Percentiles rank a stretch among this genome's conserved stretches.
Evolutionary conservation across 1,140 invertebrate species (phyloP).

Genomic region (Drosophila melanogaster): DNA sequence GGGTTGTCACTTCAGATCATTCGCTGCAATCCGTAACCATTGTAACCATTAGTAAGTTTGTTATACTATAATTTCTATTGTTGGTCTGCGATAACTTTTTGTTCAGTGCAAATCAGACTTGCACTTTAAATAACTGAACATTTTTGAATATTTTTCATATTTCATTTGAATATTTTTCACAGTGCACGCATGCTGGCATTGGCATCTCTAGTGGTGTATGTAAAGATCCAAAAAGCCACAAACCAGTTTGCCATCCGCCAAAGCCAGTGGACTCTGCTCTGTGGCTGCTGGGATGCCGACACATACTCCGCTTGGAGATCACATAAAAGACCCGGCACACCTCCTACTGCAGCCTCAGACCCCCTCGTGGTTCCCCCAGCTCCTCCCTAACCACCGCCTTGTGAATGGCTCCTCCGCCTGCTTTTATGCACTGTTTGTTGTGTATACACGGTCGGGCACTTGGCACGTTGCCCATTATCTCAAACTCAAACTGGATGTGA

Average conservation of each 20-base stretch:
- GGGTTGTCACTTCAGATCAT: neutral
- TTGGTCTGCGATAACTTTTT: too few relatives aligned
- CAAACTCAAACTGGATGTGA: slow-evolving; percentile 7
- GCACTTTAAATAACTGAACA: too few relatives aligned
- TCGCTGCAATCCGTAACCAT: too few relatives aligned
- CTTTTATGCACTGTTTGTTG: slow-evolving; percentile 79
- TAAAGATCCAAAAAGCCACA: slow-evolving; percentile 54
- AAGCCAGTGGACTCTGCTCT: slow-evolving; percentile 57
- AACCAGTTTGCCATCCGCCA: slow-evolving; percentile 80
- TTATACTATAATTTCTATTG: too few relatives aligned
- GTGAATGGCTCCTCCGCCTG: slow-evolving; percentile 68
- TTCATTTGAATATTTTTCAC: neutral
- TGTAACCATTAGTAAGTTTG: too few relatives aligned
- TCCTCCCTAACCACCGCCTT: slow-evolving; percentile 49
- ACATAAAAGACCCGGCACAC: slow-evolving; percentile 79
- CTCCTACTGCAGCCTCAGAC: slow-evolving; percentile 41
- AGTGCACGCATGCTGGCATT: slow-evolving; percentile 46
- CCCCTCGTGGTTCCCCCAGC: neutral
- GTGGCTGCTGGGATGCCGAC: slow-evolving; percentile 72
- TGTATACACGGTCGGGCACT: slow-evolving; percentile 66
- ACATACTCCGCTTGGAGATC: slow-evolving; percentile 73
- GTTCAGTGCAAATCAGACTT: too few relatives aligned
- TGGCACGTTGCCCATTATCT: slow-evolving; percentile 82
- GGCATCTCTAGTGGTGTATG: slow-evolving; percentile 49
- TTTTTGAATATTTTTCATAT: too few relatives aligned